Evolutionary conservation across 2,797 vertebrate genomes (phyloP), one percentile per base, ranked within the genome.

Genomic region (Pyrocephalus nanus): DNA sequence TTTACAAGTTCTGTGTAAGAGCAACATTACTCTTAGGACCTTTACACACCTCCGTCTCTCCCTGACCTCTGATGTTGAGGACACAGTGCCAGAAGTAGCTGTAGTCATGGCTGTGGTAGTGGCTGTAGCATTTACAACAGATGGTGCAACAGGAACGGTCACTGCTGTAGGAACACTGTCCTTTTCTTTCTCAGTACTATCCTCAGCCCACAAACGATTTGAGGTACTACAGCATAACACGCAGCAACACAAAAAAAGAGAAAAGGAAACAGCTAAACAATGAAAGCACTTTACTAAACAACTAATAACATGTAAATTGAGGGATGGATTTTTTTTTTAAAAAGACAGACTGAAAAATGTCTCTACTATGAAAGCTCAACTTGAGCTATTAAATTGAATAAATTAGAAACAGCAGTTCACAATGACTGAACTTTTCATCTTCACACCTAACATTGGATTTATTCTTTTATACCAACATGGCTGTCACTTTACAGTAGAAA

Each of bases 151-250:
- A 97, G 99, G 99, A 97, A 99, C 98, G 27, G 99, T 98, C 95
- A 99, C 98, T 83, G 99, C 98, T 95, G 99, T 98, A 97, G 99
- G 98, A 97, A 98, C 98, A 98, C 97, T 98, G 96, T 99, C 99
- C 97, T 98, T 99, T 77, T 99, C 99, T 98, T 98, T 99, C 93
- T 99, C 99, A 95, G 98, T 98, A 98, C 98, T 99, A 98, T 99
- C 99, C 98, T 99, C 99, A 97, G 99, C 98, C 99, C 99, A 99
- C 98, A 99, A 99, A 98, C 99, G 99, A 98, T 98, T 98, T 97
- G 97, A 98, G 97, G 98, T 98, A 98, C 98, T 98, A 98, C 91
- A 97, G 96, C 95, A 90, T 96, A 96, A 98, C 91, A 97, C 97
- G 98, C 93, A 98, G 97, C 97, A 98, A 98, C 97, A 98, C 97